Percentiles rank a stretch among this genome's conserved stretches.
phyloP scores from a whole-genome alignment of 2,888 invertebrate species.

The Pammene aurita region DNA sequence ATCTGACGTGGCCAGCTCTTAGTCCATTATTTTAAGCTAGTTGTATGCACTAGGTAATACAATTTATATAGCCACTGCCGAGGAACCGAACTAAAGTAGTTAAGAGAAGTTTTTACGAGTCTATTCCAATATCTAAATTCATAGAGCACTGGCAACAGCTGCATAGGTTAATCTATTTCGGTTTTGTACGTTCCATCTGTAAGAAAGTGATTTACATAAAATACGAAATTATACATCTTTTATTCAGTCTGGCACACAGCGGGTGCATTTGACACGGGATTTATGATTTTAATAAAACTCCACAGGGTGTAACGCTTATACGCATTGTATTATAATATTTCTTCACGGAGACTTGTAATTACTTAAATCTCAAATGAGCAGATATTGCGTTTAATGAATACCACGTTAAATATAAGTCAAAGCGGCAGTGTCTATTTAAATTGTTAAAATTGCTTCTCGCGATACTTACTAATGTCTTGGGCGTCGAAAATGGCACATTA shows the following conservation, averaged over 20 bases:
- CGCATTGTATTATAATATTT: slow-evolving; percentile 66
- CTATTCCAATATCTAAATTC: slow-evolving; percentile 23
- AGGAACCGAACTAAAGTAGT: background rate
- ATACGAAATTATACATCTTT: slow-evolving; percentile 69
- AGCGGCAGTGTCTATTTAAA: slow-evolving; percentile 46
- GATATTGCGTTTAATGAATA: slow-evolving; percentile 59
- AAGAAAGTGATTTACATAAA: slow-evolving; percentile 68
- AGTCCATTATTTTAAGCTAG: background rate
- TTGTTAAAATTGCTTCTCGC: slow-evolving; percentile 33
- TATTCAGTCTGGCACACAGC: slow-evolving; percentile 68
- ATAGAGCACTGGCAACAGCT: slow-evolving; percentile 45
- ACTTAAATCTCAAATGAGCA: slow-evolving; percentile 45
- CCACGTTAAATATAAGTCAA: slow-evolving; percentile 52
- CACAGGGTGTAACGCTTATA: slow-evolving; percentile 65
- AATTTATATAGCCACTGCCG: background rate
- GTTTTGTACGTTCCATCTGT: slow-evolving; percentile 50
- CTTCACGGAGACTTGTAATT: slow-evolving; percentile 56
- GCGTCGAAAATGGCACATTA: slow-evolving; percentile 65
- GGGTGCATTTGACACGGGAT: slow-evolving; percentile 80
- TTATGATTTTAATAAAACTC: slow-evolving; percentile 83
- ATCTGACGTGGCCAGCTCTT: too few relatives aligned
- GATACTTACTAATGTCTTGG: slow-evolving; percentile 38
- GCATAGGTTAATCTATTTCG: slow-evolving; percentile 51
- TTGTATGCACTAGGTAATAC: background rate
- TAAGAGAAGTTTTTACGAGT: slow-evolving; percentile 10